These are phyloP conservation scores for Heteromyza rotundicornis DNA, from an alignment of 2,888 invertebrate species.

Conservation along the genomic window DNA sequence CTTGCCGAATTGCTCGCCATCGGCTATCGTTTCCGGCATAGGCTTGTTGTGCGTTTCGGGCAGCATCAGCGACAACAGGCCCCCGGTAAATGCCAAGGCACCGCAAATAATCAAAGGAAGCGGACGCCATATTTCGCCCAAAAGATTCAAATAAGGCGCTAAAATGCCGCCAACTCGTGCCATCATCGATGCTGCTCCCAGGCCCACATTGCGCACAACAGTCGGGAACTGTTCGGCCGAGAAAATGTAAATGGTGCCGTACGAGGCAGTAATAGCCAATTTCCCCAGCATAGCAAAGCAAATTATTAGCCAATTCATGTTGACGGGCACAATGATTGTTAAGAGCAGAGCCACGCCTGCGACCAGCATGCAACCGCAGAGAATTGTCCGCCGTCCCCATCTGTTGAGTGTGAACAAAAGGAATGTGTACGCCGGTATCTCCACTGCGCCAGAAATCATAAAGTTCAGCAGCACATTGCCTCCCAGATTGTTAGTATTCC, in stretches of 20 bases:
- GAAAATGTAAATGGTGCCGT: slow-evolving; percentile 76
- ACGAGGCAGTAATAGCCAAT: slow-evolving; percentile 75
- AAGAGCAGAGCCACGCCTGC: slow-evolving; percentile 69
- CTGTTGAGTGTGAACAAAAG: slow-evolving; percentile 72
- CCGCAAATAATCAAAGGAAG: slow-evolving; percentile 80
- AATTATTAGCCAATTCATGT: slow-evolving; percentile 68
- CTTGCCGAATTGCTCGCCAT: slow-evolving; percentile 74
- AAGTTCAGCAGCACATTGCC: slow-evolving; percentile 78
- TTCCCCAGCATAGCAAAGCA: slow-evolving; percentile 75
- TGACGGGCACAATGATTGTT: slow-evolving; percentile 67
- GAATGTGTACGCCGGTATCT: slow-evolving; percentile 75
- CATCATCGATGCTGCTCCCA: slow-evolving; percentile 85
- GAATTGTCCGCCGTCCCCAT: slow-evolving; percentile 73
- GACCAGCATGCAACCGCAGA: slow-evolving; percentile 73
- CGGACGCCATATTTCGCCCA: slow-evolving; percentile 69
- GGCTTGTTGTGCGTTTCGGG: slow-evolving; percentile 82
- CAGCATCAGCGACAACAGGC: slow-evolving; percentile 72
- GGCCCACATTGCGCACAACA: slow-evolving; percentile 81
- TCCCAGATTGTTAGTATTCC: slow-evolving; percentile 78
- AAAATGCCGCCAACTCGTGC: slow-evolving; percentile 77
- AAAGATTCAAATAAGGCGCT: slow-evolving; percentile 80
- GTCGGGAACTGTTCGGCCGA: slow-evolving; percentile 79
- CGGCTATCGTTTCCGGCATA: slow-evolving; percentile 81
- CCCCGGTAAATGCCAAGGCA: slow-evolving; percentile 73
- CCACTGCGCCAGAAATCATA: slow-evolving; percentile 75